Conservation (phyloP, 1,140 invertebrate genomes). For the Polypedilum vanderplanki region DNA sequence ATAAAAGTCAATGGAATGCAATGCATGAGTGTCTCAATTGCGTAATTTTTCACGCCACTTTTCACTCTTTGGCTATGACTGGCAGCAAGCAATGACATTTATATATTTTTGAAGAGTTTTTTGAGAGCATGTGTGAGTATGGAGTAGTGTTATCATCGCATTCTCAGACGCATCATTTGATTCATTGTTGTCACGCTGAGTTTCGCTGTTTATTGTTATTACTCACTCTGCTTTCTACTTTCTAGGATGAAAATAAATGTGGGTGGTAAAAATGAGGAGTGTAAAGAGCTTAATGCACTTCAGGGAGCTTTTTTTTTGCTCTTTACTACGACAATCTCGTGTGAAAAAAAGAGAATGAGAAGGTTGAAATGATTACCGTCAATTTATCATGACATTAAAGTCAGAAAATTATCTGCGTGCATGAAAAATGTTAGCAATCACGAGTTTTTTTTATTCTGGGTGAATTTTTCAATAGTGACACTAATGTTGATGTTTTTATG, state of each 20-base stretch:
- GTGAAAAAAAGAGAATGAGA: neutral
- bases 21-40: constrained; percentile 11
- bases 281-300: constrained; percentile 11
- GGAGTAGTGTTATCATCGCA: constrained; percentile 4
- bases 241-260: too few species aligned
- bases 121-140: neutral
- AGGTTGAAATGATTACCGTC: constrained; percentile 11
- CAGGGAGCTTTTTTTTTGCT: neutral
- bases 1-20: neutral
- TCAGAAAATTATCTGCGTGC: neutral
- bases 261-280: neutral
- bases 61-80: constrained; percentile 1
- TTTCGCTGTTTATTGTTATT: constrained; percentile 4
- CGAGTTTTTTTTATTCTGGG: too few species aligned
- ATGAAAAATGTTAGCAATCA: too few species aligned
- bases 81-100: neutral
- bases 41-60: constrained; percentile 15
- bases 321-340: too few species aligned
- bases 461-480: too few species aligned
- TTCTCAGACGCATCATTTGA: constrained; percentile 11
- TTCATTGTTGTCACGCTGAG: constrained; percentile 16
- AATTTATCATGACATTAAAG: constrained; percentile 19
- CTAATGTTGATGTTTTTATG: too few species aligned
- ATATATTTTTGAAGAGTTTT: neutral
- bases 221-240: neutral